phyloP scores from a whole-genome alignment of 2,113 vertebrate genomes.

The Pionites leucogaster region DNA sequence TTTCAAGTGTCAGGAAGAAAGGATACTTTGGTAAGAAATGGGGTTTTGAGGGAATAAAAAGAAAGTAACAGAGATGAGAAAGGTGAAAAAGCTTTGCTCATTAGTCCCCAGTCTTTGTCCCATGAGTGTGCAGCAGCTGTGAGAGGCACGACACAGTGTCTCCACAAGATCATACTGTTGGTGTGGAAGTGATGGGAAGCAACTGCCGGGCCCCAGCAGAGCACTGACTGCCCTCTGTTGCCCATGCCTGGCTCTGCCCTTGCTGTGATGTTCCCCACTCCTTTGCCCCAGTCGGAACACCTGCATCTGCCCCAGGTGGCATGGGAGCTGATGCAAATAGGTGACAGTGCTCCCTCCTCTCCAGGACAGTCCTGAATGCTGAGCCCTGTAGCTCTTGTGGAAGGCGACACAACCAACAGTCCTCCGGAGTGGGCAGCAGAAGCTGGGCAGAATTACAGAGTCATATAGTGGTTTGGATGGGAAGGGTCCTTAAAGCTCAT shows the following conservation, averaged over 20 bases:
- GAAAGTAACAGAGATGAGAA: neutral
- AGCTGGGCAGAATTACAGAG: neutral
- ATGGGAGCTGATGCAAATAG: rapidly evolving
- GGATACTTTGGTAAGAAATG: neutral
- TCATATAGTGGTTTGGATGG: neutral
- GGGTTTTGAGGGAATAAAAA: neutral
- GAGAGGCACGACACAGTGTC: neutral
- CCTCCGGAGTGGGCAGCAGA: neutral
- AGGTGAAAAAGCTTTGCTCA: neutral
- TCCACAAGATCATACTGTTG: neutral
- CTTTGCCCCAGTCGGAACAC: too few species aligned
- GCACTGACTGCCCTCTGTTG: neutral
- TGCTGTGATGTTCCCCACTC: neutral
- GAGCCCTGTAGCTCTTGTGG: neutral
- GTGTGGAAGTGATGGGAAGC: neutral
- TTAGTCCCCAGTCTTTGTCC: neutral
- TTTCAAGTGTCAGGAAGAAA: neutral
- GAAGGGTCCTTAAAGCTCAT: neutral
- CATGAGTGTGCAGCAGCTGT: neutral
- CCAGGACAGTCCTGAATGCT: neutral
- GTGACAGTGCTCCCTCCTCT: neutral
- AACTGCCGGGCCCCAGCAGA: neutral
- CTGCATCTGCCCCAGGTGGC: neutral
- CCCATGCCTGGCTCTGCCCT: neutral
- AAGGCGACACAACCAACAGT: neutral